Conservation (phyloP, 2,888 invertebrate species). For the Gastrophysa polygoni region DNA sequence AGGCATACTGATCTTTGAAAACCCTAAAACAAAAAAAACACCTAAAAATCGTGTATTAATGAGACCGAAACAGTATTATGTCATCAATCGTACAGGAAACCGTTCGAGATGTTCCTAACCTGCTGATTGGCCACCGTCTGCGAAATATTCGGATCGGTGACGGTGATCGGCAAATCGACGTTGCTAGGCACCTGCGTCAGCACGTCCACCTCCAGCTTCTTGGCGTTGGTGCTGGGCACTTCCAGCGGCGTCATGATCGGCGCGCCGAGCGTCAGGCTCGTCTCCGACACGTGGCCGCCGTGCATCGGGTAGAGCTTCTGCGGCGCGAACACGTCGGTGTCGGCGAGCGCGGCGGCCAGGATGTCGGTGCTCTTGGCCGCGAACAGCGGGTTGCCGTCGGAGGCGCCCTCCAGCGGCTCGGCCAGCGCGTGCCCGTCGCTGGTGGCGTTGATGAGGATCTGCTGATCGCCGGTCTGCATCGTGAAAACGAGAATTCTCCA, state of each 20-base stretch:
- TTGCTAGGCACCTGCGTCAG: conserved; percentile 65
- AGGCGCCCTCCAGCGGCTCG: conserved; percentile 41
- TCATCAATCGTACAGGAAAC: too few relatives aligned
- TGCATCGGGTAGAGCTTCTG: conserved; percentile 65
- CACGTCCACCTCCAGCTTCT: conserved; percentile 54
- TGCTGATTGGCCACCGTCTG: conserved; percentile 59
- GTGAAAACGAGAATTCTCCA: too few relatives aligned
- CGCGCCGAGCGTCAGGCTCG: conserved; percentile 75
- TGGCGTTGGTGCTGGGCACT: conserved; percentile 64
- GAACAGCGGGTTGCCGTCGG: conserved; percentile 50
- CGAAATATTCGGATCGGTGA: conserved; percentile 76
- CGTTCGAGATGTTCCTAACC: too few relatives aligned
- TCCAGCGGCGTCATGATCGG: conserved; percentile 85
- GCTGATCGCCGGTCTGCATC: conserved; percentile 59
- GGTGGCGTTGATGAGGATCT: conserved; percentile 58
- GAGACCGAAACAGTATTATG: neutral
- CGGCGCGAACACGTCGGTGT: conserved; percentile 72
- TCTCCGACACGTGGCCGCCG: conserved; percentile 72
- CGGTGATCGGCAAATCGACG: conserved; percentile 76
- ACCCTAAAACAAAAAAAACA: too few relatives aligned
- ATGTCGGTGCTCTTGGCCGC: conserved; percentile 67
- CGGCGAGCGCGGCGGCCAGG: conserved; percentile 75
- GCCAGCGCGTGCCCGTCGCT: conserved; percentile 51
- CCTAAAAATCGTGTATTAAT: too few relatives aligned
- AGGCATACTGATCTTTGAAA: too few relatives aligned